Base-by-base conservation (phyloP, 2,888 invertebrate genomes). In the Oligia latruncula region DNA sequence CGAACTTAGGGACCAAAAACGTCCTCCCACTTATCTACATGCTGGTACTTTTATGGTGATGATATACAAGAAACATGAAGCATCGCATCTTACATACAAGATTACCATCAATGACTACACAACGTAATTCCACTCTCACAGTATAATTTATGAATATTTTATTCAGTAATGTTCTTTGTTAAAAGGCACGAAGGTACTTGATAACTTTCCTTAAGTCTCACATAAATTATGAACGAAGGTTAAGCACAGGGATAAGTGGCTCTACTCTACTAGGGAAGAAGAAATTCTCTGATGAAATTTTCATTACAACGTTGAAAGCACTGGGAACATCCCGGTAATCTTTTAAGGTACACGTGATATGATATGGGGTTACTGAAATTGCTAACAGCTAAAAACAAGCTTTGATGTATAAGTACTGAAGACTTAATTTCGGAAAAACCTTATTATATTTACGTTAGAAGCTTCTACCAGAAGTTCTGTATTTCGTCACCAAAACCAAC, bases 131-230 rank as follows among this genome's bases (percentile, higher is more conserved):
- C 76, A 86, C 80, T 85, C 85, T 78, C 78, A 62, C 86, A 88
- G 90, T 81, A 87, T 88, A 90, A 82, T 88, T 86, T 91, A 92
- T 92, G 91, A 92, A 93, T 92, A 92, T 92, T 92, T 90, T 89
- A 92, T 90, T 84, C 86, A 80, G 87, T 88, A 90, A 89, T 86
- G 87, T 86, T 90, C 90, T 90, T 90, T 88, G 90, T 90, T 91
- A 88, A 90, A 87, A 86, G 90, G 83, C 80, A 87, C 81, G 84
- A 85, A 90, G 87, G 80, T 84, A 89, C 86, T 90, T 89, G 89
- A 90, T 91, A 91, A 91, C 90, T 91, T 89, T 89, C 85, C 91
- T 88, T 90, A 91, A 90, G 90, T 90, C 87, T 65, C 84, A 86
- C 90, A 88, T 91, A 89, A 90, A 90, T 87, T 91, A 90, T 91